Base-by-base conservation (phyloP, 2,797 vertebrate genomes). In the Xenentodon cancila region DNA sequence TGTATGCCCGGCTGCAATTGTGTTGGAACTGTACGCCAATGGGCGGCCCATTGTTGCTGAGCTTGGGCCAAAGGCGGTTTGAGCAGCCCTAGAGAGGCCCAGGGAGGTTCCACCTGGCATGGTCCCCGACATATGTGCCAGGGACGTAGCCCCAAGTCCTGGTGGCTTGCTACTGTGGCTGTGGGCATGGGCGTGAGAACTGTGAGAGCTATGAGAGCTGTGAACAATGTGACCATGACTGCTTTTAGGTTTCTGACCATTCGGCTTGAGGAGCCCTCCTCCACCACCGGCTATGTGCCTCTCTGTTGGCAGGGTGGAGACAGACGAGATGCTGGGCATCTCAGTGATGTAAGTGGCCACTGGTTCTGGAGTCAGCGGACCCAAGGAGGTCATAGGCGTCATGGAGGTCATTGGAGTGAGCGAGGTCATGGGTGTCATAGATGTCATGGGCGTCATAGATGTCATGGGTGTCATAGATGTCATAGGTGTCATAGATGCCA, bases 161-260 rank as follows among this genome's bases (percentile, higher is more conserved):
- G 75, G 80, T 25, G 74, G 71, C 85, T 90, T 92, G 88, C 88
- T 91, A 87, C 87, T 86, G 75, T 90, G 87, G 79, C 84, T 80
- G 81, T 92, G 87, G 51, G 48, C 62, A n/a, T 87, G 77, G 46
- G 57, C 72, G 79, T 88, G 84, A 58, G 76, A 71, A 56, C 40
- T 81, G 57, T 84, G 78, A 47, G 80, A 73, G 60, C 72, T 80
- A 56, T 84, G 77, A 44, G 79, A 73, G 62, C 71, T 80, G 75
- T 87, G 75, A 54, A 68, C 53, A 37, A 59, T 4, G 21, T 88
- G 83, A 58, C 85, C 65, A 4, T 89, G 81, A 68, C 84, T 86
- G 56, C 87, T 67, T 87, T 95, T 95, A 67, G 92, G 91, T 88
- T 96, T 98, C 53, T 96, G 96, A 87, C 96, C 96, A 0, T 97